Evolutionary conservation across 2,888 invertebrate genomes (phyloP).

Genomic region (Teleogryllus oceanicus): DNA sequence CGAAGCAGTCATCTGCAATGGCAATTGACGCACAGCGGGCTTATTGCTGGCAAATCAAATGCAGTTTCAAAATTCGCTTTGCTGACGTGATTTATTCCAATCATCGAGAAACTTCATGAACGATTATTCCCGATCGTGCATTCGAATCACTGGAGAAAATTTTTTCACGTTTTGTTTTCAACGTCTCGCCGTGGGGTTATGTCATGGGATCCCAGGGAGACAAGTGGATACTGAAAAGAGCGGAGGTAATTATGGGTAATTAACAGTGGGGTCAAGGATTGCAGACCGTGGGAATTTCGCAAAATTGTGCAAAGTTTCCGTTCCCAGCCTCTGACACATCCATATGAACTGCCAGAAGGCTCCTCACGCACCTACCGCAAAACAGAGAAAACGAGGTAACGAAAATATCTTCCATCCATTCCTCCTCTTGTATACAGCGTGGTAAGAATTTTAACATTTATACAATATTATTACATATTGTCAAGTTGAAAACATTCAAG

Average conservation of each 20-base stretch:
- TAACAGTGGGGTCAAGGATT: background rate
- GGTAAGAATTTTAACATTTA: too few species aligned
- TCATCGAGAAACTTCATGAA: background rate
- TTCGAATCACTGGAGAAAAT: background rate
- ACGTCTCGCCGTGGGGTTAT: background rate
- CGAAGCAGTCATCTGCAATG: background rate
- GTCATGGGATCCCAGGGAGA: background rate
- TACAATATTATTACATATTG: too few species aligned
- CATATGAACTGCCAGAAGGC: background rate
- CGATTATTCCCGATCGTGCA: background rate
- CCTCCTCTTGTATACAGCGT: too few species aligned
- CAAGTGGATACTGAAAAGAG: background rate
- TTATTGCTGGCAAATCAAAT: conserved; percentile 6
- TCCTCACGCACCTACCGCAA: too few species aligned
- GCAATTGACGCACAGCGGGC: background rate
- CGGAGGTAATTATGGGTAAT: background rate
- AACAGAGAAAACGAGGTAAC: too few species aligned
- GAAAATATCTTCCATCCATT: too few species aligned
- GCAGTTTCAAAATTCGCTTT: conserved; percentile 6
- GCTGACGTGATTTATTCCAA: background rate
- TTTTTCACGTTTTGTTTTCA: background rate
- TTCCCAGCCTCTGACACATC: conserved; percentile 1
- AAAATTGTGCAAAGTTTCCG: background rate
- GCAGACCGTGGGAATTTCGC: background rate
- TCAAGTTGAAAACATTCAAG: too few species aligned